Evolutionary conservation across 2,113 vertebrate genomes (phyloP), one percentile per base, ranked within the genome.

Genomic region (Myotis yumanensis): DNA sequence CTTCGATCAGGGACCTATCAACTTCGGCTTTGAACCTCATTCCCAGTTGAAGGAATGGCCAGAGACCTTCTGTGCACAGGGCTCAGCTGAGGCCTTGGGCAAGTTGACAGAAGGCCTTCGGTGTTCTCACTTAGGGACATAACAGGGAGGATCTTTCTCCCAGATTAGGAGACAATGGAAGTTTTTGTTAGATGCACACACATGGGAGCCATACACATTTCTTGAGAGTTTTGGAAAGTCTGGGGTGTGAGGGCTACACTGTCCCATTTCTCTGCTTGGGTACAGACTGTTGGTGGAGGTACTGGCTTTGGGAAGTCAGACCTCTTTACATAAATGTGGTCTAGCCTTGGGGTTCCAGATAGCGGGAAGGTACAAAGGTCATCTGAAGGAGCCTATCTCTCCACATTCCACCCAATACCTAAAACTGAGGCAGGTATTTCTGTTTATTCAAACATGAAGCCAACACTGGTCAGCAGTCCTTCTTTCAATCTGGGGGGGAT

Each of bases 21-120:
- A 2, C 1, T 32, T 30, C 4, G 57, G 16, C 35, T n/a, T 10
- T 3, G 23, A 2, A 7, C 30, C 15, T 18, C 3, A 14, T 2
- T 8, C 12, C 37, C 48, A 4, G 1, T 9, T 4, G 4, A 37
- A 11, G 11, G 14, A 43, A 16, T 28, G 20, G 11, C 35, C 23
- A 8, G 40, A 3, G 12, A 12, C 22, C 2, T 0, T 62, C 18
- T 17, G 37, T 14, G 7, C 12, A 59, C 4, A 10, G 51, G 32
- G 35, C 35, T 80, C 0, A 2, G 46, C 12, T 25, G 25, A 30
- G 52, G 73, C 17, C 32, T 40, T 15, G 79, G 69, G 35, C 32
- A 12, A 17, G 17, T 0, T 6, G 10, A n/a, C 40, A 18, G 9
- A 85, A 75, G 64, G n/a, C 18, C 40, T 37, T n/a, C 37, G 37